Evolutionary conservation across 2,797 vertebrate species (phyloP), one percentile per base, ranked within the genome.

Genomic region (Bovichtus variegatus): DNA sequence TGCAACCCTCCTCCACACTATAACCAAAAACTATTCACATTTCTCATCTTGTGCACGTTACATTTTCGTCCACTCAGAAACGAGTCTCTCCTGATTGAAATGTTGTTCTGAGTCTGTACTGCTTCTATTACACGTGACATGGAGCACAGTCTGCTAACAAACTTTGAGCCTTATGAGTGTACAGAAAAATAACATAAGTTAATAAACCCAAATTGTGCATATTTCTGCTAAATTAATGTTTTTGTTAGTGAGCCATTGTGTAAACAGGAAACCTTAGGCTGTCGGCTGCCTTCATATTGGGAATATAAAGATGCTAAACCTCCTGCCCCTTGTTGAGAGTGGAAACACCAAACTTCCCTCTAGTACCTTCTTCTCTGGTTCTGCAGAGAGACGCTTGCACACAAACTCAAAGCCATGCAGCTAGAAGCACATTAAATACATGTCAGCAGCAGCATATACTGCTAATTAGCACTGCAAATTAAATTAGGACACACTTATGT

Each of bases 401-500:
- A 47, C n/a, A 65, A 57, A 74, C 58, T 31, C 46, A 23, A 41
- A 68, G 2, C 66, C 6, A 25, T 38, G 51, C 59, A 62, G 67
- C 62, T 27, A 38, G 27, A 29, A 65, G 68, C 57, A 40, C 54
- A 36, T 72, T 66, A 66, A 36, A 73, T 31, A n/a, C 38, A 69
- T 50, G 63, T 71, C 64, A 55, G 43, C 38, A 55, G 16, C 11
- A 61, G 38, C 71, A 75, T 12, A 70, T 40, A 18, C 25, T 34
- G 50, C 71, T 74, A 81, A 79, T 85, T 76, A 73, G 25, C 12
- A 13, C 21, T 27, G 36, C 51, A 74, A 80, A 90, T 85, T 77
- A 63, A 78, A 81, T 83, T 34, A 78, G 80, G 61, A 84, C 54
- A 74, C 50, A 72, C 16, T 23, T 61, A 41, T 4, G 0, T 74